A percentile compares a stretch with the other conserved stretches of the same genome.
Evolutionary conservation across 2,113 vertebrate species (phyloP).

Genomic region (Leptocoma aspasia): DNA sequence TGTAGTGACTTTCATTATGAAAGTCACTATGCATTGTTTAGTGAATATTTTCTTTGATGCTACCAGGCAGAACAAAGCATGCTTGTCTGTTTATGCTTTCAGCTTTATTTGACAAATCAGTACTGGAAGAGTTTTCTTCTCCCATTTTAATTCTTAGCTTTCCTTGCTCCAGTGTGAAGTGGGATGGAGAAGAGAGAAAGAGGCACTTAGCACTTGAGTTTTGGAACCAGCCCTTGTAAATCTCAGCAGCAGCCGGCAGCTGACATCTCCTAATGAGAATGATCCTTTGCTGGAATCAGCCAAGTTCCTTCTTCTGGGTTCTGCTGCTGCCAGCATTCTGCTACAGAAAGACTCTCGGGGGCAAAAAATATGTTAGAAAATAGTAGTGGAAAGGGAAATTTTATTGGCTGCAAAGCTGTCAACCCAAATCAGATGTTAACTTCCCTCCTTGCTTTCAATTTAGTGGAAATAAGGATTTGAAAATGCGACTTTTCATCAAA

Average conservation of each 20-base stretch:
- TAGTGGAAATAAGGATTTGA: not conserved
- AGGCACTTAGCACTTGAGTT: not conserved
- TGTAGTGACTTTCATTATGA: not conserved
- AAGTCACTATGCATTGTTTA: not conserved
- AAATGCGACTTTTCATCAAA: conserved; percentile 20
- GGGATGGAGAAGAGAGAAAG: not conserved
- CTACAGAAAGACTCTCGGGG: not conserved
- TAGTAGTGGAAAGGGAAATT: not conserved
- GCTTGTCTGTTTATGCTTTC: not conserved
- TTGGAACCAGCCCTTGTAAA: conserved; percentile 2
- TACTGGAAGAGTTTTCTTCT: not conserved
- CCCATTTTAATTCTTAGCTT: not conserved
- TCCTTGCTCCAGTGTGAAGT: not conserved
- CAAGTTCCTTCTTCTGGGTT: not conserved
- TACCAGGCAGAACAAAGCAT: not conserved
- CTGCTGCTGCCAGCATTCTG: not conserved
- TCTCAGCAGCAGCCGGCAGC: not conserved
- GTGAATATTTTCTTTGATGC: not conserved
- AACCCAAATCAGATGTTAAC: conserved; percentile 11
- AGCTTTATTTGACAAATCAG: not conserved
- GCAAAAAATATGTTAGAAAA: conserved; percentile 1
- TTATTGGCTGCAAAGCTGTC: conserved; percentile 10
- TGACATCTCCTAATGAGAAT: conserved; percentile 38
- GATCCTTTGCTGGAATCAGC: not conserved
- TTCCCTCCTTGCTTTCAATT: not conserved